These are phyloP conservation scores for Microcebus griseorufus DNA, from an alignment of 2,113 vertebrate genomes.

Conservation along the genomic window DNA sequence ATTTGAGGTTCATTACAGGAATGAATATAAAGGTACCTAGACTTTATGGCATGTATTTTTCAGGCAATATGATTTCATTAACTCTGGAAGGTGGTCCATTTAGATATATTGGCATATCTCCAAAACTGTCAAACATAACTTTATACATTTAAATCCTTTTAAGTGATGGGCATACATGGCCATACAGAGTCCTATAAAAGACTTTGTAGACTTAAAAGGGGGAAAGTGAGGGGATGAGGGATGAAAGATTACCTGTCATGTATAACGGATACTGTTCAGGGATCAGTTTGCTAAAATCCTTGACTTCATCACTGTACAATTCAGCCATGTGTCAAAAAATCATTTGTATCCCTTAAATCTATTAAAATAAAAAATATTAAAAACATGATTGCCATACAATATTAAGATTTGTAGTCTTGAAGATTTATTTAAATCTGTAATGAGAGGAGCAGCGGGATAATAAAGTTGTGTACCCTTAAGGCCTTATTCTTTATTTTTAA, in stretches of 20 bases:
- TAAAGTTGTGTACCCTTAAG: neutral
- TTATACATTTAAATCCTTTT: neutral
- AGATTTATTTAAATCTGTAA: neutral
- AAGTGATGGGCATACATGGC: neutral
- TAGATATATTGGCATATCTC: neutral
- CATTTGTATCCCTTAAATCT: too few relatives aligned
- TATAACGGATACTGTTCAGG: too few relatives aligned
- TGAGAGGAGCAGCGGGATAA: neutral
- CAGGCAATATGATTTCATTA: neutral
- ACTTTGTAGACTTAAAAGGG: too few relatives aligned
- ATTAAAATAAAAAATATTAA: too few relatives aligned
- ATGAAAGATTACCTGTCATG: too few relatives aligned
- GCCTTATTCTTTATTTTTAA: neutral
- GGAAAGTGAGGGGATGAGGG: too few relatives aligned
- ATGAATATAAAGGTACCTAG: neutral
- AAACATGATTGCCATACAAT: neutral
- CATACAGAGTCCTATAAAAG: too few relatives aligned
- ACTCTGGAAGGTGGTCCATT: neutral
- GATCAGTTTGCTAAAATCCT: too few relatives aligned
- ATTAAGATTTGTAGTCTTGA: neutral
- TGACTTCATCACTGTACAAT: too few relatives aligned
- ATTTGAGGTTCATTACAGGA: neutral
- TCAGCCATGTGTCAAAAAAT: too few relatives aligned
- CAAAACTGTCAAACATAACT: neutral
- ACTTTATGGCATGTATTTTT: neutral